These are phyloP conservation scores for Octonoba sinensis DNA, from an alignment of 2,888 invertebrate species.

Conservation along the genomic window DNA sequence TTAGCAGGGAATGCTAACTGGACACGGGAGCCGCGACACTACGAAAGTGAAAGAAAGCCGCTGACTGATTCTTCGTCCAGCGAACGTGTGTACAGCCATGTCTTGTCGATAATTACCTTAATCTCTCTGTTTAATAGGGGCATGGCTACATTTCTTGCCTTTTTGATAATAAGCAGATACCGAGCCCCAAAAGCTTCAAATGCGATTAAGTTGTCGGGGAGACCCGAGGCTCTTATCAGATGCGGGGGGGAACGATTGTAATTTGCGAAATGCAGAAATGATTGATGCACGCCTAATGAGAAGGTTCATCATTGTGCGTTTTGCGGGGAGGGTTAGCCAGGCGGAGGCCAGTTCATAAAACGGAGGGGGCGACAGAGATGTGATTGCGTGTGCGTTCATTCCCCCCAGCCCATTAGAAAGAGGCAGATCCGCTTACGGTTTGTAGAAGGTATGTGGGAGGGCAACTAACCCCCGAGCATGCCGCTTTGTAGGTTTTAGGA, in stretches of 20 bases:
- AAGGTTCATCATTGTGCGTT: slow-evolving; percentile 52
- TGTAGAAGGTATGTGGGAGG: slow-evolving; percentile 25
- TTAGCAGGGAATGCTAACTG: too few species aligned
- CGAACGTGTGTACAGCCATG: slow-evolving; percentile 7
- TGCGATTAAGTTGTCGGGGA: slow-evolving; percentile 48
- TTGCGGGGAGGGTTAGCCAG: neutral
- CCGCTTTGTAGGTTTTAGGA: slow-evolving; percentile 22
- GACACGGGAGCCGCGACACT: too few species aligned
- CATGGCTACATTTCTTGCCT: slow-evolving; percentile 50
- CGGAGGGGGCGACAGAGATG: slow-evolving; percentile 8
- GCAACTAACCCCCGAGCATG: neutral
- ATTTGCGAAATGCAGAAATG: slow-evolving; percentile 62
- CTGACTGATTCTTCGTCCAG: too few species aligned
- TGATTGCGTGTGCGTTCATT: slow-evolving; percentile 5
- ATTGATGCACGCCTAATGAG: slow-evolving; percentile 56
- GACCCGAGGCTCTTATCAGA: slow-evolving; percentile 11
- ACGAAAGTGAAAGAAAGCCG: too few species aligned
- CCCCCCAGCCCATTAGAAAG: slow-evolving; percentile 45
- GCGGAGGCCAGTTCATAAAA: neutral
- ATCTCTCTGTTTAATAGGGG: slow-evolving; percentile 30
- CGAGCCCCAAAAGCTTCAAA: slow-evolving; percentile 22
- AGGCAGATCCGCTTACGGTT: slow-evolving; percentile 38
- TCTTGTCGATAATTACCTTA: slow-evolving; percentile 55
- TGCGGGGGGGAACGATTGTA: slow-evolving; percentile 44
- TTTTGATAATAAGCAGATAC: slow-evolving; percentile 57